Conservation (phyloP, 2,888 invertebrate genomes). For the Drosophila greeni region DNA sequence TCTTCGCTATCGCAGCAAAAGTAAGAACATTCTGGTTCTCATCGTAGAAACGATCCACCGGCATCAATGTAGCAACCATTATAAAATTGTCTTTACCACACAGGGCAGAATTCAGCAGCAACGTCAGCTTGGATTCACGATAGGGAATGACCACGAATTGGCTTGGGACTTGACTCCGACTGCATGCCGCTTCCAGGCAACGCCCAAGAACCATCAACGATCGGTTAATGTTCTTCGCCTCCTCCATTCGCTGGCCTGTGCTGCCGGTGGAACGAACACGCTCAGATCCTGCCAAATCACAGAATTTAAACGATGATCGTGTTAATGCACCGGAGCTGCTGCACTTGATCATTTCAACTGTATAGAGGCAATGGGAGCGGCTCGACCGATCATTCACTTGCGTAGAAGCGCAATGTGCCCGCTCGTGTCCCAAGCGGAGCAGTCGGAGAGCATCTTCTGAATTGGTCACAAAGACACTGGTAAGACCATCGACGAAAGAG, state of each 20-base stretch:
- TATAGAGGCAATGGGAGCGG: not conserved
- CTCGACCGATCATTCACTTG: not conserved
- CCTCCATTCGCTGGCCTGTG: not conserved
- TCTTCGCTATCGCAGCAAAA: not conserved
- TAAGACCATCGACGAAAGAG: not conserved
- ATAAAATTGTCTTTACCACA: not conserved
- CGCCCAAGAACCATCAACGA: not conserved
- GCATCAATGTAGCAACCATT: accelerated
- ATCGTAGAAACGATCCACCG: not conserved
- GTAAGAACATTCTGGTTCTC: not conserved
- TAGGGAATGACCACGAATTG: not conserved
- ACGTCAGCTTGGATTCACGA: not conserved
- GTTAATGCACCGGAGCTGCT: not conserved
- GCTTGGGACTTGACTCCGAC: not conserved
- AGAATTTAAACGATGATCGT: not conserved
- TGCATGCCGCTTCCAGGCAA: not conserved
- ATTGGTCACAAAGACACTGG: not conserved
- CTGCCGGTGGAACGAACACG: not conserved
- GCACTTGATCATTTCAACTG: not conserved
- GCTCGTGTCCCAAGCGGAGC: not conserved
- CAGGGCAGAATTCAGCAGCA: not conserved
- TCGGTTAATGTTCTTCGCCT: not conserved
- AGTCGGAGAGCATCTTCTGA: not conserved
- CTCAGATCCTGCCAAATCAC: not conserved
- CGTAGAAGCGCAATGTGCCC: not conserved